These are phyloP conservation scores for Micromussa lordhowensis DNA, from an alignment of 92 coral and sea anemone genomes.

Conservation along the genomic window DNA sequence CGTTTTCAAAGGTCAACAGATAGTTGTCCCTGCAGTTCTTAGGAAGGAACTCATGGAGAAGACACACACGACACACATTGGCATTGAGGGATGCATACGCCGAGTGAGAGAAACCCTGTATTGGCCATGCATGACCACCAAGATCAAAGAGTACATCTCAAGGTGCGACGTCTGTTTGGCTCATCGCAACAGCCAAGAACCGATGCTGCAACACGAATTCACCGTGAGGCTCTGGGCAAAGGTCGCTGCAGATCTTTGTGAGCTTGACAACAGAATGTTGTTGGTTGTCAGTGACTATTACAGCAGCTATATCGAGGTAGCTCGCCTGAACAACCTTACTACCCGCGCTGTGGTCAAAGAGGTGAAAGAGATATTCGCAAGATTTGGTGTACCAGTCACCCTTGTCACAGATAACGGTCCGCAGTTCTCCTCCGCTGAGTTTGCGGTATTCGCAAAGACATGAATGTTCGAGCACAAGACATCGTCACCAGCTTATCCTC, in stretches of 20 bases:
- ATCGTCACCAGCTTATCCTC: constrained; percentile 27
- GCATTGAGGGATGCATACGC: constrained; percentile 44
- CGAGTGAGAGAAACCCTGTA: constrained; percentile 48
- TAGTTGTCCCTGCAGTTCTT: constrained; percentile 42
- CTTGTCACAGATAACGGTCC: constrained; percentile 46
- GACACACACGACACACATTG: constrained; percentile 36
- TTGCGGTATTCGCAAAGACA: constrained; percentile 28
- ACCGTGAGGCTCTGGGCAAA: constrained; percentile 42
- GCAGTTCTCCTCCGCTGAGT: constrained; percentile 31
- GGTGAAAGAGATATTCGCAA: constrained; percentile 52
- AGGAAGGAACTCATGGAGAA: constrained; percentile 41
- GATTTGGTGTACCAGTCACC: constrained; percentile 46
- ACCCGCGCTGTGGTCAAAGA: too few relatives aligned
- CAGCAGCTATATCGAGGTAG: constrained; percentile 29
- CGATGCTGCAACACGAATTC: constrained; percentile 32
- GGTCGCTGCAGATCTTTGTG: constrained; percentile 46
- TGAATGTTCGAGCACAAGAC: constrained; percentile 41
- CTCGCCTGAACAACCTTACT: constrained; percentile 19
- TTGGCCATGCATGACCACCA: constrained; percentile 55
- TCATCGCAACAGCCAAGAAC: constrained; percentile 24
- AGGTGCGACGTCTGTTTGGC: constrained; percentile 35
- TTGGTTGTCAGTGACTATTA: constrained; percentile 45
- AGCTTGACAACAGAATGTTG: constrained; percentile 36
- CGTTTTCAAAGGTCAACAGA: constrained; percentile 42
- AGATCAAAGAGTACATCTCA: constrained; percentile 34